phyloP scores from a whole-genome alignment of 2,797 vertebrate species.

The Lacerta bilineata region DNA sequence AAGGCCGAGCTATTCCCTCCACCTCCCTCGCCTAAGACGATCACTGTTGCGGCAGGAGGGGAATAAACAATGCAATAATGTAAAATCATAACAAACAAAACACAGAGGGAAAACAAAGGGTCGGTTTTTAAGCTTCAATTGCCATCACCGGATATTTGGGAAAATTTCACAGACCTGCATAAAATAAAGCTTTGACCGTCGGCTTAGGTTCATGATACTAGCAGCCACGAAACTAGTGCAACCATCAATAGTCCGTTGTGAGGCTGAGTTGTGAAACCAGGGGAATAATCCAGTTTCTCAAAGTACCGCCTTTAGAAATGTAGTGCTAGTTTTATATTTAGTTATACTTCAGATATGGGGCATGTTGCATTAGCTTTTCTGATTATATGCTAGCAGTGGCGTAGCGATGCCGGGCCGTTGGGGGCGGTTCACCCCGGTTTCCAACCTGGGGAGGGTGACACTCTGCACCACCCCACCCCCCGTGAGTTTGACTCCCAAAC shows the following conservation, averaged over 20 bases:
- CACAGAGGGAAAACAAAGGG: not conserved
- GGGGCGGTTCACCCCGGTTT: too few species aligned
- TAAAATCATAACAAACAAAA: fast-evolving
- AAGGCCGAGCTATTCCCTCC: slow-evolving; percentile 63
- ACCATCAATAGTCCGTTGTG: slow-evolving; percentile 53
- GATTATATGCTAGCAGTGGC: too few species aligned
- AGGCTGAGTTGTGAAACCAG: slow-evolving; percentile 60
- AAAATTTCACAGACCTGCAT: slow-evolving; percentile 41
- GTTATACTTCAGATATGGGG: not conserved
- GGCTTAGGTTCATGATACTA: slow-evolving; percentile 67
- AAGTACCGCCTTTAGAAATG: not conserved
- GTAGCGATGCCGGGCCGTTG: too few species aligned
- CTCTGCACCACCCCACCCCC: too few species aligned
- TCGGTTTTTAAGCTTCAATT: slow-evolving; percentile 56
- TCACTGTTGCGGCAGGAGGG: slow-evolving; percentile 72
- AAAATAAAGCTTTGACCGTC: slow-evolving; percentile 46
- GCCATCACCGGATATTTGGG: slow-evolving; percentile 42
- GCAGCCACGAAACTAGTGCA: not conserved
- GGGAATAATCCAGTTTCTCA: not conserved
- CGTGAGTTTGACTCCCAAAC: too few species aligned
- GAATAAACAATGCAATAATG: not conserved
- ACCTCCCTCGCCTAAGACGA: slow-evolving; percentile 55
- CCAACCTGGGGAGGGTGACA: too few species aligned
- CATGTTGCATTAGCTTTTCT: too few species aligned
- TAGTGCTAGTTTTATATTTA: not conserved